Evolutionary conservation across 53 echinoderm and acorn worm genomes (phyloP).

Genomic region (Holothuria scabra): DNA sequence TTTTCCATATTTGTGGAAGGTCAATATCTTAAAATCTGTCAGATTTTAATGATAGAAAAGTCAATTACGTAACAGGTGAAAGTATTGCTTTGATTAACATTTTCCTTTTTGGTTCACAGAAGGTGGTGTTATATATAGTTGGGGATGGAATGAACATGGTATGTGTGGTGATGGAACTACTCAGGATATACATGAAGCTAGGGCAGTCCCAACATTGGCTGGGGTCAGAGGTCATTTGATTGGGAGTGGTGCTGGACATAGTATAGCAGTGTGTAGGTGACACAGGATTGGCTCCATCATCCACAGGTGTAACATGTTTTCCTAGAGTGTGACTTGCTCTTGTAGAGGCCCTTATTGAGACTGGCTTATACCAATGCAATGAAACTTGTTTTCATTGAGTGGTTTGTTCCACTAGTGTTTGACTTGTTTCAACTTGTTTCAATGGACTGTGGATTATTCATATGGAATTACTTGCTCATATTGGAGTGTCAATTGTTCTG

Average conservation of each 20-base stretch:
- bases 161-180: conserved; percentile 89
- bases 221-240: conserved; percentile 59
- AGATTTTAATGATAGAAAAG: no score
- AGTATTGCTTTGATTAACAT: background rate
- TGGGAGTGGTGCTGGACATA: conserved; percentile 89
- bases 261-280: conserved; percentile 70
- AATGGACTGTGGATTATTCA: no score
- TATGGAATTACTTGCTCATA: no score
- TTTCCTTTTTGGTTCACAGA: conserved; percentile 31
- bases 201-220: conserved; percentile 64
- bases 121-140: conserved; percentile 57
- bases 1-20: no score
- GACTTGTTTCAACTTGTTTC: no score
- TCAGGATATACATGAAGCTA: conserved; percentile 72
- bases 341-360: no score
- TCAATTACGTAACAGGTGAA: no score
- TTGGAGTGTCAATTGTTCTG: no score
- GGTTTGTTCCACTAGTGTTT: no score
- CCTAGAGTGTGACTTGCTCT: background rate
- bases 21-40: no score
- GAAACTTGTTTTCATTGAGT: no score
- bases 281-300: background rate
- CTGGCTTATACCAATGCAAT: no score
- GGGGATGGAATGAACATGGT: conserved; percentile 99
- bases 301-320: background rate